Evolutionary conservation across 2,797 vertebrate genomes (phyloP), one percentile per base, ranked within the genome.

Genomic region (Champsocephalus gunnari): DNA sequence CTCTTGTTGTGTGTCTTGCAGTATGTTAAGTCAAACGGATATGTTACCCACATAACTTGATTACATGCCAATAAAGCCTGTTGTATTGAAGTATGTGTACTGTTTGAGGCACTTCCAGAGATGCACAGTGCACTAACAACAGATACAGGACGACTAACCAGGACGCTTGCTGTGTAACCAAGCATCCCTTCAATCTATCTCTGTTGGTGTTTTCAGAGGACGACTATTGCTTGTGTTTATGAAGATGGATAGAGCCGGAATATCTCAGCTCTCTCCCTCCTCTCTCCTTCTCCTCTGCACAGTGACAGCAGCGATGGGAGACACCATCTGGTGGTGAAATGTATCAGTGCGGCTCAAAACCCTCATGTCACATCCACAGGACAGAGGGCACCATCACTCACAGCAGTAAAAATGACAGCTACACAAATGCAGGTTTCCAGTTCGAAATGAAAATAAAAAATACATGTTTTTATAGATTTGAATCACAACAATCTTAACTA

Each of bases 281-380:
- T 57, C 70, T 70, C 64, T 62, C 48, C 63, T 21, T 64, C 60
- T 69, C 76, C 51, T 47, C 66, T 71, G 80, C 85, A 69, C 71
- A 68, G 68, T 19, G 38, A 72, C 4, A 58, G 47, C 51, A 61
- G 77, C 12, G 78, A 90, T 82, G 59, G 87, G 80, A 92, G 90
- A 92, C 89, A 86, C 93, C 91, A 92, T 87, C 93, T 94, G 92
- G 88, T 93, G 93, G 92, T 77, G 77, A 87, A 83, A 89, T 5
- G 50, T 77, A 43, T 79, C 80, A 83, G 53, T 84, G 85, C 87
- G 8, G 9, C 71, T 81, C 48, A 12, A 65, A 71, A 63, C 10
- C 79, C 70, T 78, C 38, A 14, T 70, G 75, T 73, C 84, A 81
- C 63, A 79, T 70, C 75, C 73, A 77, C 60, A 70, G 71, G 48